Evolutionary conservation across 2,888 invertebrate genomes (phyloP), one percentile per base, ranked within the genome.

Genomic region (Pollenia labialis): DNA sequence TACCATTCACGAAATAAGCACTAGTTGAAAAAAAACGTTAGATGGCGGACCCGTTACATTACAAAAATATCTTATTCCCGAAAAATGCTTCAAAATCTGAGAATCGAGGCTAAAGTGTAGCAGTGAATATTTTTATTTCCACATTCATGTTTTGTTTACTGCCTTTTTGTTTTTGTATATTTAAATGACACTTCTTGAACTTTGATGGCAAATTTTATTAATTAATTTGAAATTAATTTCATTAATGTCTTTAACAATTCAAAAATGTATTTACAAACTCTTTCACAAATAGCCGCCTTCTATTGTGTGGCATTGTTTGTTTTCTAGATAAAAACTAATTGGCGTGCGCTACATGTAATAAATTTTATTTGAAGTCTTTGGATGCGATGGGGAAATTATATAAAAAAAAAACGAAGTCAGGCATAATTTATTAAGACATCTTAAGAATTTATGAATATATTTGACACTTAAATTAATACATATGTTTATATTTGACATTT

Each of bases 161-260:
- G 46, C 40, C 52, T 44, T 74, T 32, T 75, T 23, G 6, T 80
- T 48, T 64, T 64, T 46, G 16, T 50, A 56, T 18, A 56, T 74
- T 62, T 60, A 52, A 64, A 44, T 74, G 69, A 64, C 72, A 81
- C 48, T 77, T 68, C 77, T 60, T 87, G 87, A 87, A 84, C 84
- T 87, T 81, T 87, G 56, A 69, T 68, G 68, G 62, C 68, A 81
- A 84, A 81, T 62, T 72, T 54, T 77, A 56, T 84, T 85, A 87
- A 87, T 87, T 87, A 85, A 85, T 87, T 81, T 54, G 56, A 81
- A 84, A 84, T 84, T 81, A 87, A 87, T 87, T 84, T 64, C 46
- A 87, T 84, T 87, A 82, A 81, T 84, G 68, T 81, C 48, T 79
- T 46, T 6, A n/a, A 9, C 18, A 32, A 76, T 76, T 76, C 62